Evolutionary conservation across 2,113 vertebrate genomes (phyloP), one percentile per base, ranked within the genome.

Genomic region (Psephotus haematonotus): DNA sequence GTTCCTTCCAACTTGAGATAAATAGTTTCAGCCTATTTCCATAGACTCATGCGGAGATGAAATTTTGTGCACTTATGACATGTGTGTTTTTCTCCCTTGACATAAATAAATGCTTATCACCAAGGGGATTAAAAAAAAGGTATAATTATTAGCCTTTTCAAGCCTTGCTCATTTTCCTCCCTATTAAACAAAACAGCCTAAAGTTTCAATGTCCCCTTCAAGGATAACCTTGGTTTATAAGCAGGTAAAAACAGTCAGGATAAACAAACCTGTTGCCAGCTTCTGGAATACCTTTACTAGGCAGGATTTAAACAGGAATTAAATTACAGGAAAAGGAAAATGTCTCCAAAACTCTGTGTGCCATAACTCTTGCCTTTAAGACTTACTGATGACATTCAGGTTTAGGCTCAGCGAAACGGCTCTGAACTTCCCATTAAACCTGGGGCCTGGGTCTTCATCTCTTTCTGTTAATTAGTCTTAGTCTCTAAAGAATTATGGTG

Each of bases 381-480:
- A 81, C 53, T 94, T 75, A 55, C 63, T 67, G 80, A 88, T 81
- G 95, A 93, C 86, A 88, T 88, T 93, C 6, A 11, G 53, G 86
- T 95, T 95, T 80, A 95, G 72, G 86, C 43, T 92, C 86, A 92
- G 60, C 0, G 1, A 93, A 93, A 91, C 81, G 76, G 33, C 94
- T 95, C 88, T 92, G 94, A 97, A 96, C 92, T 95, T 95, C 90
- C 46, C 86, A 86, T 92, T 94, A 94, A 93, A 97, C 88, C 41
- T 28, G 9, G 88, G 76, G 88, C 86, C 50, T 90, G 82, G 91
- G 86, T 96, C 95, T 92, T 96, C 95, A 81, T 93, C 94, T 96
- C 68, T 83, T 97, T 92, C 80, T 86, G 80, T 90, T 97, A 97
- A 97, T 97, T 96, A 96, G 91, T 92, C 92, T 94, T 70, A 88